phyloP scores from a whole-genome alignment of 2,797 vertebrate genomes.

The Characodon lateralis region DNA sequence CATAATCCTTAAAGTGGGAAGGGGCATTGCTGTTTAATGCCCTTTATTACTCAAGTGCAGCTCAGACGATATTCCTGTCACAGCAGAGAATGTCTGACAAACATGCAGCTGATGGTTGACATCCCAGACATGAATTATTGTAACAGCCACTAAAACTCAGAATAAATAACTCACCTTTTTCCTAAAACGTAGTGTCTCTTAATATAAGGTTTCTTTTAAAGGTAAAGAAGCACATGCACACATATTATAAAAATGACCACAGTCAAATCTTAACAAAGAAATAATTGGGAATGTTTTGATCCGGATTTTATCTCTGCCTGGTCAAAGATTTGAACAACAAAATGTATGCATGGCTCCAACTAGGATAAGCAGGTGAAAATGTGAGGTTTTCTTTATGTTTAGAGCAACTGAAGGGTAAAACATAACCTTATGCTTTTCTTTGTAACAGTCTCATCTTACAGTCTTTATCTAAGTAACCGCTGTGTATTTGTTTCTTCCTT shows the following conservation, averaged over 20 bases:
- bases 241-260: neutral
- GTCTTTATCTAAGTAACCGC: neutral
- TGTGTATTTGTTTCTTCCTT: neutral
- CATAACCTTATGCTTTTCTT: neutral
- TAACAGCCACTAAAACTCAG: slow-evolving; percentile 10
- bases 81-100: slow-evolving; percentile 52
- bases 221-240: neutral
- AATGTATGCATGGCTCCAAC: neutral
- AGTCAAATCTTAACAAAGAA: neutral
- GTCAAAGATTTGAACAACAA: neutral
- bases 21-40: slow-evolving; percentile 66
- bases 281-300: neutral
- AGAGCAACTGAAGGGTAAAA: neutral
- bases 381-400: neutral
- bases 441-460: neutral
- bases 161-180: slow-evolving; percentile 3
- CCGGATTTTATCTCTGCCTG: neutral
- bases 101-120: slow-evolving; percentile 28
- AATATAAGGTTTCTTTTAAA: slow-evolving; percentile 5
- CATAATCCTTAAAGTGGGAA: slow-evolving; percentile 75
- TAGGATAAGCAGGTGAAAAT: neutral
- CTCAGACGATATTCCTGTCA: slow-evolving; percentile 57
- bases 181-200: neutral
- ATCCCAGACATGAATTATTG: slow-evolving; percentile 21
- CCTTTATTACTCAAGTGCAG: slow-evolving; percentile 66